A percentile compares a stretch with the other conserved stretches of the same genome.
These are phyloP conservation scores for Lathamus discolor DNA, from an alignment of 2,113 vertebrate genomes.

Conservation along the genomic window DNA sequence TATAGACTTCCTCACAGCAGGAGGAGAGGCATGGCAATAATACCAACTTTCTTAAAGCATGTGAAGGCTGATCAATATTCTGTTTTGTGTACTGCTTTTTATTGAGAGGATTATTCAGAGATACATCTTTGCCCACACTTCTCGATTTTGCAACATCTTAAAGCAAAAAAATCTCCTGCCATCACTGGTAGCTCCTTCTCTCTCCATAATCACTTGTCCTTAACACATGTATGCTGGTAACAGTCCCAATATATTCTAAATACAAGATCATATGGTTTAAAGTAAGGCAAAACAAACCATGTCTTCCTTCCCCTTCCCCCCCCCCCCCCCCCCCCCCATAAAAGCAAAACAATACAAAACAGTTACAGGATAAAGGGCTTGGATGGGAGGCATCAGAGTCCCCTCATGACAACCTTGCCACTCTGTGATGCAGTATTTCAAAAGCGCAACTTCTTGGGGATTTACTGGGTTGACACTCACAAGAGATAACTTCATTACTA, in stretches of 20 bases:
- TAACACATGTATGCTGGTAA: background rate
- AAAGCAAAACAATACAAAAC: background rate
- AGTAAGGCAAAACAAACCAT: background rate
- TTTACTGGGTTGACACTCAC: background rate
- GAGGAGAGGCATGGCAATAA: background rate
- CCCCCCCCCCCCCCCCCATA: too few relatives aligned
- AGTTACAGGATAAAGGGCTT: background rate
- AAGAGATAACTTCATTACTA: background rate
- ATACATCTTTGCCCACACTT: background rate
- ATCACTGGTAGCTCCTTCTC: background rate
- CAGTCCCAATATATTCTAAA: background rate
- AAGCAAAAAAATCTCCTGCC: background rate
- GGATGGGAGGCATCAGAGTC: background rate
- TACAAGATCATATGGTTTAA: background rate
- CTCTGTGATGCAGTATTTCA: background rate
- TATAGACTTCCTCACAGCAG: background rate
- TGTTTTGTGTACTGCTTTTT: background rate
- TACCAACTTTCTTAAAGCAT: background rate
- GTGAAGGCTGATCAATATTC: background rate
- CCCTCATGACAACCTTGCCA: background rate
- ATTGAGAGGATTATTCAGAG: background rate
- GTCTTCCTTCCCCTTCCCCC: background rate
- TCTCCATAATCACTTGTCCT: background rate
- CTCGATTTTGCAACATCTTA: background rate
- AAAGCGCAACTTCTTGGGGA: background rate